Evolutionary conservation across 2,888 invertebrate genomes (phyloP), one percentile per base, ranked within the genome.

Genomic region (Nomada flava): DNA sequence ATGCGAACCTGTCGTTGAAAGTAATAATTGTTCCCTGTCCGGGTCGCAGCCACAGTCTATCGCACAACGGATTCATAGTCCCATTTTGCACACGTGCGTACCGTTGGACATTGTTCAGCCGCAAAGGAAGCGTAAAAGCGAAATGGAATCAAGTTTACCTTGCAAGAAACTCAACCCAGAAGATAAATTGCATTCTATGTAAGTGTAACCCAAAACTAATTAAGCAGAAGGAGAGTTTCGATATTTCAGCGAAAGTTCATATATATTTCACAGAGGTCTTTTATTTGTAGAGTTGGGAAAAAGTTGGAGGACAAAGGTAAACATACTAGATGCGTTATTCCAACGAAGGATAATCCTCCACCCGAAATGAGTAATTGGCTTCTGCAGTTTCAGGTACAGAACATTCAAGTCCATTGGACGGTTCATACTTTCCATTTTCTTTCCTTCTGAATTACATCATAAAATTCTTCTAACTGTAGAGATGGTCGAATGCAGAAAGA

Each of bases 401-500:
- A n/a, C 52, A 60, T 0, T 18, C 4, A 10, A 52, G 9, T 57
- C 1, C 18, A n/a, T 55, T 20, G 23, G 0, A 18, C 2, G 4
- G 23, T 36, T 71, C 23, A 4, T 23, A 4, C 11, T 7, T 52
- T 52, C 23, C 18, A 13, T 47, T 11, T 47, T 15, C 13, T 47
- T 47, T 47, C 3, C 15, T 42, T 55, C 23, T 18, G 50, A 65
- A 42, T 23, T 47, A 15, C 13, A 50, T 20, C 13, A 47, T 15
- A 13, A 47, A 70, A 26, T 42, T 15, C 52, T 76, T 26, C 60
- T 81, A 57, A 63, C 90, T 92, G 5, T 91, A 96, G 96, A 95
- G 95, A 84, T 99, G 98, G 99, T 96, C 97, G 11, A 97, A 98
- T 91, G 96, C 96, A 1, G 98, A 99, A 94, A 95, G 98, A 89